These are phyloP conservation scores for Toxotes jaculatrix DNA, from an alignment of 2,113 vertebrate species.

Conservation along the genomic window DNA sequence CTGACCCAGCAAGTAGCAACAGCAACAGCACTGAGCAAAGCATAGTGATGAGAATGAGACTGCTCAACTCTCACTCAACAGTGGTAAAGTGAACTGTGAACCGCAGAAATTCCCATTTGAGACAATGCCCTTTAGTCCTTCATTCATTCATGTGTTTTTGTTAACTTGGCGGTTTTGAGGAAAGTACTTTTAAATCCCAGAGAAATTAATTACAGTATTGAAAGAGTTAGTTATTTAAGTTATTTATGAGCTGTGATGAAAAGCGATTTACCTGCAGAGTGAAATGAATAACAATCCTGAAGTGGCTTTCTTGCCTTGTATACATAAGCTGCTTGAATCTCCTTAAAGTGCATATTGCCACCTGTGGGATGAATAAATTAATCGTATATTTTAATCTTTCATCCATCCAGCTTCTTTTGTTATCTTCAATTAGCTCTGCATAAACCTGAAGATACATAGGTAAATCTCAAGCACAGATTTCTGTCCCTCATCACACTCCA, in stretches of 20 bases:
- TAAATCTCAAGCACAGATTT: not conserved
- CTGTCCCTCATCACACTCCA: not conserved
- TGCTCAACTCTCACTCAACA: conserved; percentile 12
- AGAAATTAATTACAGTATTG: conserved; percentile 25
- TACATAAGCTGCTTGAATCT: conserved; percentile 22
- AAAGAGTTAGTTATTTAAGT: conserved; percentile 29
- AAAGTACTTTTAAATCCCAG: conserved; percentile 8
- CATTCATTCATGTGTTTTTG: conserved; percentile 20
- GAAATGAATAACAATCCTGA: conserved; percentile 40
- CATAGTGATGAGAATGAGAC: conserved; percentile 46
- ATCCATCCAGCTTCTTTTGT: conserved; percentile 36
- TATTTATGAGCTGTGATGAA: conserved; percentile 33
- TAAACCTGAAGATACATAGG: not conserved
- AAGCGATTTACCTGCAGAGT: conserved; percentile 19
- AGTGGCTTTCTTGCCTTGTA: conserved; percentile 6
- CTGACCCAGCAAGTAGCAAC: conserved; percentile 54
- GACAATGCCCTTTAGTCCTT: conserved; percentile 17
- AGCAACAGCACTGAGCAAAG: conserved; percentile 37
- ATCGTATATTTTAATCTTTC: conserved; percentile 18
- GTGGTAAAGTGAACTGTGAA: not conserved
- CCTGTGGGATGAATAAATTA: conserved; percentile 34
- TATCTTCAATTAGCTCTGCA: not conserved
- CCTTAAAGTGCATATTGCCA: conserved; percentile 11
- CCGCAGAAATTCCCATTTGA: conserved; percentile 11
- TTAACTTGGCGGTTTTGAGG: not conserved